phyloP scores from a whole-genome alignment of 2,797 vertebrate species.

The Poeciliopsis paucimaculata region DNA sequence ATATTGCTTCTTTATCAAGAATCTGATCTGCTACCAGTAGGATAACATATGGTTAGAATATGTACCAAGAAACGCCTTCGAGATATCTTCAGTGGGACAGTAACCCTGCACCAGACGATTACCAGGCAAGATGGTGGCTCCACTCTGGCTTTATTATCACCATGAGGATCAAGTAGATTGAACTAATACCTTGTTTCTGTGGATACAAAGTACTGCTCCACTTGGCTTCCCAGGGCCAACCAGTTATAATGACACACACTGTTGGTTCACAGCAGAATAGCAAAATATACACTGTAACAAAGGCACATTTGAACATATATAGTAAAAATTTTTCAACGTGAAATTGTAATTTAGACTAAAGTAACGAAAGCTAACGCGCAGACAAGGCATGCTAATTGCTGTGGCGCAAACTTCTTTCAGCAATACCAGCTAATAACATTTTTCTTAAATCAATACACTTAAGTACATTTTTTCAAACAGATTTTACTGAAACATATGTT shows the following conservation, averaged over 20 bases:
- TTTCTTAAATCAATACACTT: neutral
- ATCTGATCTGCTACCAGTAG: slow-evolving; percentile 19
- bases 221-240: slow-evolving; percentile 7
- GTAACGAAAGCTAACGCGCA: neutral
- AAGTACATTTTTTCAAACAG: neutral
- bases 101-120: slow-evolving; percentile 61
- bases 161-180: slow-evolving; percentile 67
- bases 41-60: slow-evolving; percentile 38
- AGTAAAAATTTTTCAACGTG: neutral
- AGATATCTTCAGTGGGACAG: slow-evolving; percentile 42
- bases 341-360: neutral
- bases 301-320: slow-evolving; percentile 6
- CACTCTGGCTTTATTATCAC: slow-evolving; percentile 72
- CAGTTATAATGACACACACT: slow-evolving; percentile 18
- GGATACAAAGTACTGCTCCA: slow-evolving; percentile 30
- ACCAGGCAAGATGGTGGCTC: slow-evolving; percentile 58
- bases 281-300: neutral
- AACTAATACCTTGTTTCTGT: slow-evolving; percentile 63
- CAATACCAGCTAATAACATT: neutral
- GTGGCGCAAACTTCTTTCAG: neutral
- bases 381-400: neutral
- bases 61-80: slow-evolving; percentile 24
- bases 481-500: neutral
- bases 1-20: slow-evolving; percentile 24
- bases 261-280: neutral